Evolutionary conservation across 1,140 invertebrate species (phyloP).

Genomic region (Drosophila navojoa): DNA sequence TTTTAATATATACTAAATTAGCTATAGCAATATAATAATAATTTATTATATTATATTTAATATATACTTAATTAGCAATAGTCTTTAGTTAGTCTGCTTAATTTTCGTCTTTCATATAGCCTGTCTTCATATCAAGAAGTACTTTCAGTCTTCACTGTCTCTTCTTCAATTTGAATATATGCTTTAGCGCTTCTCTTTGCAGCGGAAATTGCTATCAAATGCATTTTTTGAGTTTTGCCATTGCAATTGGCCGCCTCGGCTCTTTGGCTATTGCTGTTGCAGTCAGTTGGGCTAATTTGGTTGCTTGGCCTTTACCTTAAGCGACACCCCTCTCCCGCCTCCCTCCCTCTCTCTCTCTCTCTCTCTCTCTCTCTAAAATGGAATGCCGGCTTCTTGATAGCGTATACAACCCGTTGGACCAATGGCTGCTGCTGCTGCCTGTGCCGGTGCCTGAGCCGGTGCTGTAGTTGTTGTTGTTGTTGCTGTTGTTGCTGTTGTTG

Average conservation of each 20-base stretch:
- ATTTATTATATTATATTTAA: too few relatives aligned
- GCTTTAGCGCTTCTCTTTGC: conserved; percentile 1
- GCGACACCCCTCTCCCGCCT: background rate
- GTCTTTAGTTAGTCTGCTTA: too few relatives aligned
- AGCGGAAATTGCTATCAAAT: conserved; percentile 72
- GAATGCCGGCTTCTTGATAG: conserved; percentile 27
- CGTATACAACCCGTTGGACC: conserved; percentile 63
- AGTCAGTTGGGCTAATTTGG: background rate
- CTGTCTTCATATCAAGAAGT: too few relatives aligned
- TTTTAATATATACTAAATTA: too few relatives aligned
- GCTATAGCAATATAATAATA: too few relatives aligned
- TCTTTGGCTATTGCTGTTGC: too few relatives aligned
- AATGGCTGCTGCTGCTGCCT: conserved; percentile 8
- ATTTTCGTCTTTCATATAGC: too few relatives aligned
- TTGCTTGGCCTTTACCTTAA: background rate
- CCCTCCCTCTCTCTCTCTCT: conserved; percentile 13
- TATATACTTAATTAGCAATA: too few relatives aligned
- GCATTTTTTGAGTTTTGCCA: conserved; percentile 43
- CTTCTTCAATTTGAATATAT: too few relatives aligned
- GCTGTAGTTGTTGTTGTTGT: conserved; percentile 15
- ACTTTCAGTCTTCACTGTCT: background rate
- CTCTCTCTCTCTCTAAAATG: conserved; percentile 8
- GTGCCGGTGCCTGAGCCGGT: background rate
- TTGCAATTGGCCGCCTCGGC: background rate
- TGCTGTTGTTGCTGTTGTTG: conserved; percentile 14